These are phyloP conservation scores for Melolontha melolontha DNA, from an alignment of 2,888 invertebrate species.

Conservation along the genomic window DNA sequence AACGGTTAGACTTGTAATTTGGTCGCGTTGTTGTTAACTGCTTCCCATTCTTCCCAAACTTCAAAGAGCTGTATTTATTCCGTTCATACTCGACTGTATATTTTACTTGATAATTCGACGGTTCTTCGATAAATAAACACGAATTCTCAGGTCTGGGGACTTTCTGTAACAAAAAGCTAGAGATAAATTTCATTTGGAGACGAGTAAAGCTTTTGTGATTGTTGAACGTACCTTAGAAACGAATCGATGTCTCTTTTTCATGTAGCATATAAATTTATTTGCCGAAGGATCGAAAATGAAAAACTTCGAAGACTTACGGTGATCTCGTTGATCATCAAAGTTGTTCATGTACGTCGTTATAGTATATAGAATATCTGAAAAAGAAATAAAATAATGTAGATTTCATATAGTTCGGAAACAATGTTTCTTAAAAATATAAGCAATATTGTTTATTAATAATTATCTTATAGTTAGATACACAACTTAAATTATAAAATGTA, in stretches of 20 bases:
- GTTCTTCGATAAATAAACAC: constrained; percentile 51
- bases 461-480: no score
- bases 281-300: constrained; percentile 56
- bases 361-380: constrained; percentile 50
- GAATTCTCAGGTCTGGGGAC: constrained; percentile 49
- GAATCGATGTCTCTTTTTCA: constrained; percentile 52
- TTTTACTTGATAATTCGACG: constrained; percentile 41
- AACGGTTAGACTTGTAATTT: constrained; percentile 3
- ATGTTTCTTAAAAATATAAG: no score
- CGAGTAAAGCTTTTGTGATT: constrained; percentile 2
- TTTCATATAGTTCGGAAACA: no score
- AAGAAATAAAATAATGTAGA: constrained; percentile 10
- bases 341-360: constrained; percentile 42
- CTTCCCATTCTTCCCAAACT: constrained; percentile 17
- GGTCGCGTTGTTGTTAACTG: constrained; percentile 2
- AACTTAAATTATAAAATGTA: no score
- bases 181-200: constrained; percentile 30
- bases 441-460: no score
- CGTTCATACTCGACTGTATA: constrained; percentile 28
- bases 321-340: constrained; percentile 14
- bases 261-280: constrained; percentile 58
- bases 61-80: background rate
- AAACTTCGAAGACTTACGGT: constrained; percentile 49
- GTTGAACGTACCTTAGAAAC: constrained; percentile 55
- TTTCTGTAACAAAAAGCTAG: constrained; percentile 50